These are phyloP conservation scores for Stigmatopora nigra DNA, from an alignment of 2,113 vertebrate species.

Conservation along the genomic window DNA sequence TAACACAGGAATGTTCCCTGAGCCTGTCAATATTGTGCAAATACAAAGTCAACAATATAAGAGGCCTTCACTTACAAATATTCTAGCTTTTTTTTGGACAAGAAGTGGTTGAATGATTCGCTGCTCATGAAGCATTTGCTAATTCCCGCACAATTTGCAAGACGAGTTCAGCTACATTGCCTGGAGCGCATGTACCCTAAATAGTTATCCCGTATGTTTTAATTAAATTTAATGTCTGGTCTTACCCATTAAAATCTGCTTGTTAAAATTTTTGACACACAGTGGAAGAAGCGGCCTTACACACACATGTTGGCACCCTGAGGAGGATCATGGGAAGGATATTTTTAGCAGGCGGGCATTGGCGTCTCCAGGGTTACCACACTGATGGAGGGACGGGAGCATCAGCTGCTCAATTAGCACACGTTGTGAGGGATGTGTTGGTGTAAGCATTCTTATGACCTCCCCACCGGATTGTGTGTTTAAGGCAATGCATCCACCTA, in stretches of 20 bases:
- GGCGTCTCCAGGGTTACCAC: conserved; percentile 59
- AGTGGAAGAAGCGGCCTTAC: conserved; percentile 2
- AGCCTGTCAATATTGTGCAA: too few relatives aligned
- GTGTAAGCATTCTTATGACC: conserved; percentile 17
- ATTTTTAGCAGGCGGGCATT: conserved; percentile 66
- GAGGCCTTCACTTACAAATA: too few relatives aligned
- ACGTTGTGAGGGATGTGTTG: conserved; percentile 16
- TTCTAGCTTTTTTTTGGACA: too few relatives aligned
- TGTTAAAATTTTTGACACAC: conserved; percentile 11
- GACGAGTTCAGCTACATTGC: too few relatives aligned
- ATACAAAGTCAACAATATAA: too few relatives aligned
- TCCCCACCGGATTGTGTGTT: conserved; percentile 17
- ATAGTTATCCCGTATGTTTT: neutral
- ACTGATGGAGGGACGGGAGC: conserved; percentile 45
- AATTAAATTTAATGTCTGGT: conserved; percentile 6
- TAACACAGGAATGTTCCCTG: too few relatives aligned
- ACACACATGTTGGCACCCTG: conserved; percentile 36
- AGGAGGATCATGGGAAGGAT: conserved; percentile 57
- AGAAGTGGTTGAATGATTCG: too few relatives aligned
- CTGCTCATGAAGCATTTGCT: too few relatives aligned
- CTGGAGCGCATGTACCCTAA: neutral
- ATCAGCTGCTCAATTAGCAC: conserved; percentile 64
- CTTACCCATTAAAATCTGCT: conserved; percentile 19
- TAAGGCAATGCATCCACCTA: conserved; percentile 52
- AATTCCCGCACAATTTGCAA: too few relatives aligned